phyloP scores from a whole-genome alignment of 2,797 vertebrate genomes.

The Euphonia xanthogaster region DNA sequence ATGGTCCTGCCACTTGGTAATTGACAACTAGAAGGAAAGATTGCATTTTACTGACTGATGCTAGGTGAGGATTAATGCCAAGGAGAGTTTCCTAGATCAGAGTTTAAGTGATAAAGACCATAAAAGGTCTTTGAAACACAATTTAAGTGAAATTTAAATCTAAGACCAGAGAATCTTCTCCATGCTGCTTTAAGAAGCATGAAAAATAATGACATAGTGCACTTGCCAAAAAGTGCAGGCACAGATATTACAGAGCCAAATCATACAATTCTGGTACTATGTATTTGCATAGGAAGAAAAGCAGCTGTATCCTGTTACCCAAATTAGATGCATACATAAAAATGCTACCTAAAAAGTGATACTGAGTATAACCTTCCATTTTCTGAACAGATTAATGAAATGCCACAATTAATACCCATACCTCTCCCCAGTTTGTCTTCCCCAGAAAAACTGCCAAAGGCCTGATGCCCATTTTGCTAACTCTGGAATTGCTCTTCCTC shows the following conservation, averaged over 20 bases:
- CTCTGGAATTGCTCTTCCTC: neutral
- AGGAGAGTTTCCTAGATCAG: neutral
- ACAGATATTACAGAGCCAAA: neutral
- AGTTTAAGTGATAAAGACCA: neutral
- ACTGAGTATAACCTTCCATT: neutral
- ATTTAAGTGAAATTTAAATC: neutral
- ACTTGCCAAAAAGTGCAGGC: neutral
- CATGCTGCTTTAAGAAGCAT: neutral
- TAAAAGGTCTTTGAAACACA: neutral
- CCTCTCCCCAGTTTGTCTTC: neutral
- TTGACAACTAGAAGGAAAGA: neutral
- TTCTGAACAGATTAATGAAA: neutral
- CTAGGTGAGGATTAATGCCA: neutral
- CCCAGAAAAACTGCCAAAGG: neutral
- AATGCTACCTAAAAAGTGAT: neutral
- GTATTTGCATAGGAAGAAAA: neutral
- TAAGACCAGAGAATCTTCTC: neutral
- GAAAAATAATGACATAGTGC: neutral
- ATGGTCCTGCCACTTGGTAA: neutral
- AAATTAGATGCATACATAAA: neutral
- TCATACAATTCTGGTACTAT: neutral
- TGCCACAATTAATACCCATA: neutral
- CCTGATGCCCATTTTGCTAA: neutral
- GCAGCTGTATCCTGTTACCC: neutral
- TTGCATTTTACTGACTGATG: neutral